Base-by-base conservation (phyloP, 2,888 invertebrate genomes). In the Eulithis prunata region DNA sequence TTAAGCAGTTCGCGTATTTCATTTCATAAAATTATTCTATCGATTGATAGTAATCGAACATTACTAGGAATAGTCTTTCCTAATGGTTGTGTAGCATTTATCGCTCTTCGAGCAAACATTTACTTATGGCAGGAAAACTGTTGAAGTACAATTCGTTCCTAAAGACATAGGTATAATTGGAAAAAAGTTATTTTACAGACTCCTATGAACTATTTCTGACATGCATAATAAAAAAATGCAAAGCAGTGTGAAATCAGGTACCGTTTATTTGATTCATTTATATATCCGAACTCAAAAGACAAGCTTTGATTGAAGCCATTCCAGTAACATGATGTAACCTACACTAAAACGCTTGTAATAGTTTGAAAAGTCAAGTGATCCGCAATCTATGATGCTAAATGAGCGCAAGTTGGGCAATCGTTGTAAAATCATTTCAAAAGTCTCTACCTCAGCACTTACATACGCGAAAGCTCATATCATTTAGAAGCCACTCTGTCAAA, bases 181-280 rank as follows among this genome's bases (percentile, higher is more conserved):
- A 75, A 73, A 77, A 72, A 68, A 51, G 57, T 68, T 74, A 88
- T 86, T 80, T 85, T 88, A 89, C 87, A 89, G 77, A 85, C 78
- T 85, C 91, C 90, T 90, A 90, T 85, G 78, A 83, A 76, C 91
- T 91, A 91, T 84, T 90, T 84, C 87, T 87, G 82, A 87, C 93
- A 93, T 93, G 93, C 93, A 93, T 86, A 89, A 86, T 88, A 87
- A 86, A 91, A 62, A 87, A 91, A 90, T 91, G 93, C 93, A 89
- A 93, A 93, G 93, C 93, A 83, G 91, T 92, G 91, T 87, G 85
- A 82, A 82, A 71, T 85, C 81, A 68, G 68, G 60, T 69, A 84
- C 76, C 83, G 82, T 84, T 80, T 74, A 73, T 82, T 84, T 76
- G 72, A 77, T 68, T 64, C 14, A 68, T 74, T 76, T 69, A 81